These are phyloP conservation scores for Drosophila multiciliata DNA, from an alignment of 2,888 invertebrate species.

Conservation along the genomic window DNA sequence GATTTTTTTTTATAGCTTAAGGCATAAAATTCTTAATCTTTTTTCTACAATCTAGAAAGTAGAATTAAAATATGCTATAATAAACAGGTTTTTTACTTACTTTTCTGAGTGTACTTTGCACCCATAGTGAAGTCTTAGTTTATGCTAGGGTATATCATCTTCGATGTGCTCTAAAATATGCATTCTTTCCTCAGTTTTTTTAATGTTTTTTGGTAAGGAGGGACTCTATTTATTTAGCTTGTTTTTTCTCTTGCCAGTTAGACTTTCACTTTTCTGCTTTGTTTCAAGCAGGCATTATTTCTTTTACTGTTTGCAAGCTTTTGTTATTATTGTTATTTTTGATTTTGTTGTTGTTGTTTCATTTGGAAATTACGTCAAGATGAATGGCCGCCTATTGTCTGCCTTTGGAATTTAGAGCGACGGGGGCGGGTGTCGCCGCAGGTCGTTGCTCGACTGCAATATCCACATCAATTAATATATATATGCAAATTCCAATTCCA, in stretches of 20 bases:
- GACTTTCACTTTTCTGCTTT: slow-evolving; percentile 76
- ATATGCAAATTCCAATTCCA: slow-evolving; percentile 19
- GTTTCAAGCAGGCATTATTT: slow-evolving; percentile 67
- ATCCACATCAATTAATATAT: slow-evolving; percentile 35
- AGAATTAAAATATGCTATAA: background rate
- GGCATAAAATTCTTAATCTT: background rate
- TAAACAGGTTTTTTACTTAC: background rate
- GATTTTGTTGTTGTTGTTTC: slow-evolving; percentile 23
- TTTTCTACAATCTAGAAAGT: background rate
- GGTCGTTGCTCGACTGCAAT: slow-evolving; percentile 58
- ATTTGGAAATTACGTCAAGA: slow-evolving; percentile 76
- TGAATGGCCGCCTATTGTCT: slow-evolving; percentile 75
- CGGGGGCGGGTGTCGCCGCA: slow-evolving; percentile 1
- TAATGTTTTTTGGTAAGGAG: slow-evolving; percentile 19
- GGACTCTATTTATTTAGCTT: slow-evolving; percentile 20
- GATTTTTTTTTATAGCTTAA: background rate
- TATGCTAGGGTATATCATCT: background rate
- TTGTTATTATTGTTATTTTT: slow-evolving; percentile 30
- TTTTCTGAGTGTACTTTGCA: background rate
- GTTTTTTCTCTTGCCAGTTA: slow-evolving; percentile 35
- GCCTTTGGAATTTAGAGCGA: slow-evolving; percentile 57
- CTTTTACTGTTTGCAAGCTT: slow-evolving; percentile 7
- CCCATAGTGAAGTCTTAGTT: too few relatives aligned
- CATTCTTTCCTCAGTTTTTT: slow-evolving; percentile 7
- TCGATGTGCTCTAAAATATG: background rate